Base-by-base conservation (phyloP, 2,113 vertebrate genomes). In the Triplophysa dalaica region DNA sequence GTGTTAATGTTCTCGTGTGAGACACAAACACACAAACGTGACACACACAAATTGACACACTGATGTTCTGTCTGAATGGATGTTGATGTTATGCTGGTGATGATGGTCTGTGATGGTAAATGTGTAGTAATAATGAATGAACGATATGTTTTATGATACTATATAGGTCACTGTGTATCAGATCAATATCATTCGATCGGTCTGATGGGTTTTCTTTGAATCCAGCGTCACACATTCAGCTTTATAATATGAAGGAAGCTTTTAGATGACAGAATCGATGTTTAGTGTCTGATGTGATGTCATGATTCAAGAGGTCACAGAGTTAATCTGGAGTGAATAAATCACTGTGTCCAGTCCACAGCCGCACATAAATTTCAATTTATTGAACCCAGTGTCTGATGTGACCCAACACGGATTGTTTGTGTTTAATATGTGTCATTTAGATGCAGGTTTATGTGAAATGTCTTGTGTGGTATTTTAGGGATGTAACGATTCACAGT, bases 241-340 rank as follows among this genome's bases (percentile, higher is more conserved):
- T 68, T 69, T 29, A 68, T 61, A 54, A 78, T 14, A 61, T 21
- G 61, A 19, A 75, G 26, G 69, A 24, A 45, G 58, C 45, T 75
- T 62, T 14, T 12, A 66, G 61, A 14, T 78, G 61, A 66, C 74
- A 77, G 60, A 24, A 67, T 82, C 38, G 33, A 33, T 82, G 60
- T 38, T n/a, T 19, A 26, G 33, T 16, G 29, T 52, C 21, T 58
- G 70, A 26, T 22, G 26, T 70, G 62, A 29, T 64, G 21, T 22
- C 62, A 60, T 52, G 43, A 13, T 61, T 21, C 73, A 70, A 24
- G 54, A 52, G 50, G 41, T n/a, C 22, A 63, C 21, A 70, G 63
- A 62, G 14, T 41, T 33, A 33, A 52, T 70, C 68, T 54, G 24
- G 45, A n/a, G 48, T 54, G 68, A 52, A 29, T 70, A 52, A 54